Evolutionary conservation across 2,797 vertebrate species (phyloP).

Genomic region (Sebastes hopkinsi): DNA sequence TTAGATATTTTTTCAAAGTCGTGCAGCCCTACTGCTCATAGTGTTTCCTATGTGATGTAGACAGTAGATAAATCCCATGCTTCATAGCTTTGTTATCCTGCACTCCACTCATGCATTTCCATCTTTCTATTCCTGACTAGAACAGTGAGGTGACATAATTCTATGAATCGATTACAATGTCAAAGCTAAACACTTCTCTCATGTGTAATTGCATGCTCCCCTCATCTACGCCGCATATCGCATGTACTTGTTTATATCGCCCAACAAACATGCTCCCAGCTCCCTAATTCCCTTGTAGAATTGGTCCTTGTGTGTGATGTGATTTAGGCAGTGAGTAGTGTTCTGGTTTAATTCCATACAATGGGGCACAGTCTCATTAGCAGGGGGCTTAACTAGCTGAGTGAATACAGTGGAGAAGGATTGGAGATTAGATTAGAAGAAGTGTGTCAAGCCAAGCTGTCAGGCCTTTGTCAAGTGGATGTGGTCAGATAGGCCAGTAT

Average conservation of each 20-base stretch:
- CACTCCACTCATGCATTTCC: neutral
- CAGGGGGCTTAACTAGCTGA: conserved; percentile 68
- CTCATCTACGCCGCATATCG: neutral
- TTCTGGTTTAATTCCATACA: conserved; percentile 68
- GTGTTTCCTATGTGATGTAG: neutral
- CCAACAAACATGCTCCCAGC: conserved; percentile 19
- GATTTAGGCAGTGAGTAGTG: conserved; percentile 52
- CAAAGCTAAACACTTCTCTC: neutral
- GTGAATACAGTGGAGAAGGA: conserved; percentile 69
- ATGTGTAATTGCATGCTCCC: neutral
- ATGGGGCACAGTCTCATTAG: conserved; percentile 70
- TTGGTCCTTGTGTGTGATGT: conserved; percentile 42
- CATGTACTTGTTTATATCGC: conserved; percentile 4
- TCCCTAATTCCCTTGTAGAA: conserved; percentile 40
- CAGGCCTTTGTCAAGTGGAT: conserved; percentile 62
- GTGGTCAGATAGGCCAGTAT: conserved; percentile 39
- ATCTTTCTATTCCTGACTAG: neutral
- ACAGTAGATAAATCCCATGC: neutral
- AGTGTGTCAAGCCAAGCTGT: conserved; percentile 75
- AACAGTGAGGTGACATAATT: neutral
- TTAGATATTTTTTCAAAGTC: no score
- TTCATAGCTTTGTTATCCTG: neutral
- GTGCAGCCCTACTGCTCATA: neutral
- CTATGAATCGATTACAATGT: neutral
- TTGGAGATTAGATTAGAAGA: conserved; percentile 74